These are phyloP conservation scores for Chondrosia reniformis DNA, from an alignment of 37 sponge, comb jelly and placozoan genomes.

Conservation along the genomic window DNA sequence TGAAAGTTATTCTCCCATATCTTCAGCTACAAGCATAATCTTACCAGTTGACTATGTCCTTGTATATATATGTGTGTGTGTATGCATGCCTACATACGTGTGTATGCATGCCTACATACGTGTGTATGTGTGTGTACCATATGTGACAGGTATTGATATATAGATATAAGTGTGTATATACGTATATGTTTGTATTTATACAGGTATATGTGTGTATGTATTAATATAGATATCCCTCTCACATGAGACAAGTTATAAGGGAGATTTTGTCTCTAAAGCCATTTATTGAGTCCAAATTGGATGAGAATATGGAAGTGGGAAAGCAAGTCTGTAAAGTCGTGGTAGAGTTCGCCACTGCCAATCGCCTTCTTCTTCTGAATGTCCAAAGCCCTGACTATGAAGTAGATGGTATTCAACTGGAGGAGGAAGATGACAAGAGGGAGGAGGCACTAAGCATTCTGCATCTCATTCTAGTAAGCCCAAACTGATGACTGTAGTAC, in stretches of 20 bases:
- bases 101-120: background rate
- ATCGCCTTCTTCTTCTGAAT: background rate
- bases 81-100: background rate
- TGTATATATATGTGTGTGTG: background rate
- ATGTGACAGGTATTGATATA: no score
- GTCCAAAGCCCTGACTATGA: no score
- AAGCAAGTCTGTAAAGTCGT: constrained; percentile 10
- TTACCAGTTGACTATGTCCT: background rate
- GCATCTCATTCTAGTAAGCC: constrained; percentile 9
- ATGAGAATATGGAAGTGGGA: constrained; percentile 1
- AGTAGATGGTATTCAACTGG: no score
- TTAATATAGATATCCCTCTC: background rate
- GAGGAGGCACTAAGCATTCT: background rate
- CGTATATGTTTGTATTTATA: no score
- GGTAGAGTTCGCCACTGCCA: constrained; percentile 19
- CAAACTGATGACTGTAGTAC: no score
- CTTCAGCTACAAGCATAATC: no score
- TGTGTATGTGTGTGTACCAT: background rate
- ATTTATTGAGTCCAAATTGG: constrained; percentile 15
- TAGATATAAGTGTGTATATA: no score
- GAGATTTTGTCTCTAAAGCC: background rate
- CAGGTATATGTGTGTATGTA: no score
- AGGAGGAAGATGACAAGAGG: no score
- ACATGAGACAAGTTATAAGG: background rate
- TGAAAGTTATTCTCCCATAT: no score